These are phyloP conservation scores for Leucoraja ocellata DNA, from an alignment of 2,797 vertebrate species.

Conservation along the genomic window DNA sequence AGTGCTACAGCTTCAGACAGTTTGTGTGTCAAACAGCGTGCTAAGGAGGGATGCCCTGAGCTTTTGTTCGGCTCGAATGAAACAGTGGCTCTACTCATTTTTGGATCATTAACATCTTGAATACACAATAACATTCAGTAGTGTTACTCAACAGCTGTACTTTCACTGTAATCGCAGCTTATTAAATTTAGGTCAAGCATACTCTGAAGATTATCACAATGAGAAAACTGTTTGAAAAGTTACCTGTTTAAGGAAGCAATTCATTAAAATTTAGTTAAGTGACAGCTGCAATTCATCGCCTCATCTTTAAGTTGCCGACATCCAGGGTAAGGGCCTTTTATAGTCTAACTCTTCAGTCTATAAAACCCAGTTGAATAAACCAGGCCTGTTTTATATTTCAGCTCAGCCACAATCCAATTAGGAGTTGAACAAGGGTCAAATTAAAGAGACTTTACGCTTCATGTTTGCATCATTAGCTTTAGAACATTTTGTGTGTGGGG, in stretches of 20 bases:
- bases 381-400: constrained; percentile 63
- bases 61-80: constrained; percentile 69
- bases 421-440: constrained; percentile 85
- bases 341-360: constrained; percentile 60
- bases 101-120: constrained; percentile 78
- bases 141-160: constrained; percentile 71
- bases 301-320: constrained; percentile 56
- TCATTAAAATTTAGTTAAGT: constrained; percentile 61
- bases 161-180: constrained; percentile 66
- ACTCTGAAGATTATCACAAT: constrained; percentile 63
- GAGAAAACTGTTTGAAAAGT: constrained; percentile 66
- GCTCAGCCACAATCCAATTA: constrained; percentile 84
- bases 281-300: constrained; percentile 65
- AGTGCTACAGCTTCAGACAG: constrained; percentile 62
- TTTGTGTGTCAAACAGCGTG: constrained; percentile 64
- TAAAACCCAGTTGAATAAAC: constrained; percentile 67
- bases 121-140: constrained; percentile 66
- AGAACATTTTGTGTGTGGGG: constrained; percentile 59
- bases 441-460: constrained; percentile 81
- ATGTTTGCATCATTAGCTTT: constrained; percentile 68
- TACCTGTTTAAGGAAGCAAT: constrained; percentile 60
- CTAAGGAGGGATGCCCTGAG: constrained; percentile 59
- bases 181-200: constrained; percentile 74
- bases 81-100: constrained; percentile 76
- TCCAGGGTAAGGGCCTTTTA: constrained; percentile 56